phyloP scores from a whole-genome alignment of 2,888 invertebrate species.

The Callyntrura guangdongensis region DNA sequence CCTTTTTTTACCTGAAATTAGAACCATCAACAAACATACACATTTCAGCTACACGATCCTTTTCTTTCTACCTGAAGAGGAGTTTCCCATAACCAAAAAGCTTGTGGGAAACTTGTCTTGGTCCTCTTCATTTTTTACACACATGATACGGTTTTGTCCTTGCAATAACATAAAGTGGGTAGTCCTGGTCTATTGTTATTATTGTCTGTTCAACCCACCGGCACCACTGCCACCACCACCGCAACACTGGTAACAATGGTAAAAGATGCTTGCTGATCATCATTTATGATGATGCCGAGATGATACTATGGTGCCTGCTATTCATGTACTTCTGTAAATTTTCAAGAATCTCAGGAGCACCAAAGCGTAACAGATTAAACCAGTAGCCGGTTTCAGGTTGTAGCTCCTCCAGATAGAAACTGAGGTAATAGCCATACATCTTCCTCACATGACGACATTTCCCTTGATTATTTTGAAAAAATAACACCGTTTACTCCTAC shows the following conservation, averaged over 20 bases:
- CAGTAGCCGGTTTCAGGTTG: conserved; percentile 63
- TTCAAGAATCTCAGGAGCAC: conserved; percentile 6
- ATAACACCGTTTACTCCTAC: not conserved
- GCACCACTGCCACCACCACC: not conserved
- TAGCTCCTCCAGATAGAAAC: conserved; percentile 53
- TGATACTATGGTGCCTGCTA: no score
- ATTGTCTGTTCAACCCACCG: conserved; percentile 29
- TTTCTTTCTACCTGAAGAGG: no score
- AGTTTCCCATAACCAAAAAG: conserved; percentile 21
- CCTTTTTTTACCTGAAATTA: not conserved
- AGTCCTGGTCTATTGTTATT: not conserved
- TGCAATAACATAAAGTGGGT: conserved; percentile 54
- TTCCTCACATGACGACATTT: conserved; percentile 43
- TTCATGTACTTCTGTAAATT: not conserved
- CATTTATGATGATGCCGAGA: not conserved
- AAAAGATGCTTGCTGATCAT: conserved; percentile 28
- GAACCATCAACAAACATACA: conserved; percentile 35
- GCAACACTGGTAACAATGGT: not conserved
- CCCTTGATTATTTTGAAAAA: conserved; percentile 48
- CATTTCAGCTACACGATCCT: not conserved
- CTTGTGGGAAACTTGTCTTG: conserved; percentile 38
- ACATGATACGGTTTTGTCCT: not conserved
- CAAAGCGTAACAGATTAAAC: conserved; percentile 71
- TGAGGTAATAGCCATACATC: no score
- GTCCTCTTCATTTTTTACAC: no score